These are phyloP conservation scores for Hemistola chrysoprasaria DNA, from an alignment of 2,888 invertebrate species.

Conservation along the genomic window DNA sequence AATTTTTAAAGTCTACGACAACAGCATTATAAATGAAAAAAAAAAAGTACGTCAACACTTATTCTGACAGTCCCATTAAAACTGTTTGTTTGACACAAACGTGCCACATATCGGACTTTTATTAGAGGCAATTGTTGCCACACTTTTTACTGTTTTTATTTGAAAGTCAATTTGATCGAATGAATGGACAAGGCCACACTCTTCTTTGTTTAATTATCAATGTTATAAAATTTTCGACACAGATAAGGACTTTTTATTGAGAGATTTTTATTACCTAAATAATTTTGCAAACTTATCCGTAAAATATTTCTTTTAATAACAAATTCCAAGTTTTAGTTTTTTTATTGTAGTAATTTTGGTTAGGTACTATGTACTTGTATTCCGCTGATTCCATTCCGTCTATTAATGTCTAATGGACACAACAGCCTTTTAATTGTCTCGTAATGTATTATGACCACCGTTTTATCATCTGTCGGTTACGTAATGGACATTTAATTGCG, in stretches of 20 bases:
- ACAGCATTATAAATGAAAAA: no score
- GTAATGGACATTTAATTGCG: slow-evolving; percentile 4
- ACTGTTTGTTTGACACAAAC: not conserved
- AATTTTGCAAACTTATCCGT: no score
- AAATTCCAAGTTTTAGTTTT: no score
- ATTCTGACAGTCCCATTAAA: no score
- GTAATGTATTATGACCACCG: slow-evolving; percentile 18
- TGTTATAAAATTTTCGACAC: no score
- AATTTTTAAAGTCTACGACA: no score
- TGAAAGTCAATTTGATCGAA: slow-evolving; percentile 23
- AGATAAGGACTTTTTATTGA: no score
- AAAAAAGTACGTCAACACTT: no score
- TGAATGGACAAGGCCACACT: slow-evolving; percentile 20
- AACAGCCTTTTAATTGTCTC: slow-evolving; percentile 17
- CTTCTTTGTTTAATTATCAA: slow-evolving; percentile 19
- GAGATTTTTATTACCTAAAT: no score
- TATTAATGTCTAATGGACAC: slow-evolving; percentile 22
- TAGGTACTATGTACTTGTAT: no score
- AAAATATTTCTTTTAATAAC: no score
- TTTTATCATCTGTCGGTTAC: slow-evolving; percentile 17
- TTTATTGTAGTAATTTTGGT: no score
- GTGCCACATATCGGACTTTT: slow-evolving; percentile 3
- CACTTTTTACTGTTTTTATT: slow-evolving; percentile 14
- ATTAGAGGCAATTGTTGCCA: slow-evolving; percentile 15
- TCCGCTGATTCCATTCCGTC: slow-evolving; percentile 16